Conservation (phyloP, 1,140 invertebrate species). For the Tetraneura akinire region DNA sequence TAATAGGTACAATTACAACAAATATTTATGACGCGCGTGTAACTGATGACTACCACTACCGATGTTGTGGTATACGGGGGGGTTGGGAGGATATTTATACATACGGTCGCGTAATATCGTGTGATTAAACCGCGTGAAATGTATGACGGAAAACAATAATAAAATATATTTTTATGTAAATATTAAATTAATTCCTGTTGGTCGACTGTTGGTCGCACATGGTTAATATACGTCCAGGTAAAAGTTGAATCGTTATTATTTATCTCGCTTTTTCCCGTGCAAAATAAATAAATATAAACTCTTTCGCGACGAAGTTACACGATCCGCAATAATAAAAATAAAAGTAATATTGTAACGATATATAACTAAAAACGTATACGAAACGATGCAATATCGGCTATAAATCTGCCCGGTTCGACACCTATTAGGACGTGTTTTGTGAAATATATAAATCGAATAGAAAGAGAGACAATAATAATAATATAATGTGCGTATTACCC, state of each 20-base stretch:
- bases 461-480: background rate
- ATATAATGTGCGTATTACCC: background rate
- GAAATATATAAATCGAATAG: background rate
- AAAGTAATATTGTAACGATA: too few relatives aligned
- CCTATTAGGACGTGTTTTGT: background rate
- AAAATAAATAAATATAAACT: too few relatives aligned
- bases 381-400: background rate
- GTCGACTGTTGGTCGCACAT: background rate
- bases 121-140: background rate
- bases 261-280: too few relatives aligned
- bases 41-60: too few relatives aligned
- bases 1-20: too few relatives aligned
- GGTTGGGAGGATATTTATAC: background rate
- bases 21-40: too few relatives aligned
- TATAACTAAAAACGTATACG: too few relatives aligned
- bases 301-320: too few relatives aligned
- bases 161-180: background rate
- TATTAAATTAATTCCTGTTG: constrained; percentile 12
- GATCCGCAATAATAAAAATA: too few relatives aligned
- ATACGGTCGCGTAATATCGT: too few relatives aligned
- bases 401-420: background rate
- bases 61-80: too few relatives aligned
- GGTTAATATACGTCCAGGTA: background rate
- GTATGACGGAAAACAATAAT: background rate
- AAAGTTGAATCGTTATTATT: too few relatives aligned